Base-by-base conservation (phyloP, 2,797 vertebrate genomes). In the Schizopygopsis malacanthus region DNA sequence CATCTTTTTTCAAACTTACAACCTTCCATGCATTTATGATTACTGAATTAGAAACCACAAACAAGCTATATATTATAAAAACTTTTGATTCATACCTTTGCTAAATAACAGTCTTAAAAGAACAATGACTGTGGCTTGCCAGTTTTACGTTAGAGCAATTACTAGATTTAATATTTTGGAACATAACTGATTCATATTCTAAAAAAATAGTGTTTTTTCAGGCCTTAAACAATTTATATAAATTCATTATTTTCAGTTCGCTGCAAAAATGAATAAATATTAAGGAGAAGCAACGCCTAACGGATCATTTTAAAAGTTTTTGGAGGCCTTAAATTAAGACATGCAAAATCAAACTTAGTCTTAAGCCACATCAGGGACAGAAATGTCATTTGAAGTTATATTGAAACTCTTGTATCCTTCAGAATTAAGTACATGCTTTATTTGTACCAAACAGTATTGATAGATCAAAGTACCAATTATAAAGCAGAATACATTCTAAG, bases 341-440 rank as follows among this genome's bases (percentile, higher is more conserved):
- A 63, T 25, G 22, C 22, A 3, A 37, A 45, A 50, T 11, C 6
- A 76, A 2, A 15, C 12, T 4, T 22, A 3, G 25, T 43, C 8
- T 83, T 15, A 47, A 81, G 52, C 41, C 71, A 82, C 25, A 50
- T 71, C n/a, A 28, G 7, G 5, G 25, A 13, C 2, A 39, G 28
- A 50, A 13, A 37, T 67, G 6, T 7, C 0, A 33, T 61, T 41
- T 78, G 4, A 77, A 56, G 59, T 76, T 76, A 11, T 25, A 61
- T 37, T 65, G 22, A 85, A 75, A 25, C 56, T 76, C 6, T 18
- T 54, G 52, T 73, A 67, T 84, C 69, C 47, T 81, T 86, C 50
- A 82, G 79, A 85, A 80, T 84, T 54, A 80, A 87, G 82, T 79
- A 75, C 78, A 88, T 71, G 65, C 83, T 88, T 89, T 69, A 85